phyloP scores from a whole-genome alignment of 2,113 vertebrate species.

The Actenoides lindsayi region DNA sequence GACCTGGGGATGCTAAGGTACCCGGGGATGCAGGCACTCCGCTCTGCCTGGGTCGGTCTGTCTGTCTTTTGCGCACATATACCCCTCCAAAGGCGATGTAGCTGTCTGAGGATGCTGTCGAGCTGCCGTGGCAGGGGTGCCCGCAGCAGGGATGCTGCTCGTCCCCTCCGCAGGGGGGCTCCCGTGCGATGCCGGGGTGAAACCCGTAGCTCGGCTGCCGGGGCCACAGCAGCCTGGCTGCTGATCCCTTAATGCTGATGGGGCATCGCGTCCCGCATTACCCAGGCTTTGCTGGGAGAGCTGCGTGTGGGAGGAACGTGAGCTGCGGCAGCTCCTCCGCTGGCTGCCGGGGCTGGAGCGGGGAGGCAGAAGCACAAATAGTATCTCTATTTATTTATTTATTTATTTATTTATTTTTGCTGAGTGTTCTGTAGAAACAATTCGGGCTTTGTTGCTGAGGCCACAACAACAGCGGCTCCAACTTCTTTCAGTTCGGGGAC shows the following conservation, averaged over 20 bases:
- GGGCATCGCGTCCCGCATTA: not conserved
- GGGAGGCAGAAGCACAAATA: not conserved
- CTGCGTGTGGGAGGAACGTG: not conserved
- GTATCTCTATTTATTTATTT: not conserved
- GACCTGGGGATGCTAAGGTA: too few species aligned
- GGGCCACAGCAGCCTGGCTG: not conserved
- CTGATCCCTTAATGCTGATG: not conserved
- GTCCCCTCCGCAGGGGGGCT: not conserved
- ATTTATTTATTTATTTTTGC: not conserved
- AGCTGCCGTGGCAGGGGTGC: rapidly evolving
- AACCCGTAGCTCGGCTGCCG: rapidly evolving
- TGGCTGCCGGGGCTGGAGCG: not conserved
- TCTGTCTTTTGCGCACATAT: rapidly evolving
- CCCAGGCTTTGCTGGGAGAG: not conserved
- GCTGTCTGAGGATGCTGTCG: not conserved
- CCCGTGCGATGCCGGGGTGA: rapidly evolving
- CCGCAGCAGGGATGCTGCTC: not conserved
- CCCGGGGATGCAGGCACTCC: not conserved
- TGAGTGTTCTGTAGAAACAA: constrained; percentile 46
- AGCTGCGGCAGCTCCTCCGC: not conserved
- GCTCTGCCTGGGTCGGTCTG: rapidly evolving
- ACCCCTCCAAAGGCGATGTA: rapidly evolving
- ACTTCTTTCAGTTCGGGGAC: not conserved
- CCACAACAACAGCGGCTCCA: not conserved
- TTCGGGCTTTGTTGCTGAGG: not conserved